Base-by-base conservation (phyloP, 2,113 vertebrate species). In the Oreochromis aureus region DNA sequence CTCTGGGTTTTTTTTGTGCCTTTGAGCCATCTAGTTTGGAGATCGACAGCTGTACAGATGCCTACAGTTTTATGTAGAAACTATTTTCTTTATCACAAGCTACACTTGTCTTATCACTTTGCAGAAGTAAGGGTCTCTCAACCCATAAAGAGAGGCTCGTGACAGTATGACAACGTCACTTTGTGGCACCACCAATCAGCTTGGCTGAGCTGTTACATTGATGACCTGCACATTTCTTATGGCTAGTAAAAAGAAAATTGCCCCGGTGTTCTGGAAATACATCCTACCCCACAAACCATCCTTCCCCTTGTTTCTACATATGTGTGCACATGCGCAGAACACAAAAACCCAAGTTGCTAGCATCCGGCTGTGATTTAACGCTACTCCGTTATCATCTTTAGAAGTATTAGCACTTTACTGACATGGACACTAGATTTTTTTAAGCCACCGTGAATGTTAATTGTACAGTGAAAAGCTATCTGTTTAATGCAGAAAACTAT, bases 1-100 rank as follows among this genome's bases (percentile, higher is more conserved):
- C 41, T 46, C 13, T 7, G 22, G 0, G 0, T 16, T 46, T 19
- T 7, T 22, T 16, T 15, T 0, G 22, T 73, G 69, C 41, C 4
- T 46, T 46, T 46, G 41, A 73, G 41, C 69, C 41, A 73, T 48
- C 69, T 46, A 73, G 22, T 73, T 73, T 46, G 22, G 63, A 41
- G 10, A 24, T 69, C 1, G 9, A 73, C n/a, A 30, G 13, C 41
- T 46, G 39, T 3, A 46, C 13, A 27, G 2, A 46, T 73, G 41
- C 41, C 15, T 48, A 30, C 22, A 48, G 9, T 48, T 73, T 73
- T 27, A 30, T 46, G 9, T 73, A 30, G 22, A 16, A 76, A 19
- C 41, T 18, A 10, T 48, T 48, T 76, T 30, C 9, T 48, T 11
- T 73, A 27, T 18, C 48, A 3, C 4, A 30, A 46, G 5, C 8